Evolutionary conservation across 2,113 vertebrate species (phyloP).

Genomic region (Ranitomeya imitator): DNA sequence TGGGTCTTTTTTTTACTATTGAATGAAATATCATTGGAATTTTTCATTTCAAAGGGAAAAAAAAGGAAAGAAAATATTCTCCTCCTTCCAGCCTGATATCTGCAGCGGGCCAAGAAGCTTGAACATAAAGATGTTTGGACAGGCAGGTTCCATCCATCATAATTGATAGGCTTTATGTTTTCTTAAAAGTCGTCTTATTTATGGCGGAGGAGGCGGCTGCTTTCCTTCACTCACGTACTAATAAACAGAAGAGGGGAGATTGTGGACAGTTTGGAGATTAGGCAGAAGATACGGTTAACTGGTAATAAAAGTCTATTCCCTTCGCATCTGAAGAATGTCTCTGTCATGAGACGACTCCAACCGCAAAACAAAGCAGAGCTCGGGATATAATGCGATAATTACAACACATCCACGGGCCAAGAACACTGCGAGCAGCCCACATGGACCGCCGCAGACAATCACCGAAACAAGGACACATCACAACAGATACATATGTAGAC

Average conservation of each 20-base stretch:
- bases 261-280: slow-evolving; percentile 43
- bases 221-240: slow-evolving; percentile 30
- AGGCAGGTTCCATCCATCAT: slow-evolving; percentile 30
- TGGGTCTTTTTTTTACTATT: too few relatives aligned
- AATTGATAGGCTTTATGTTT: slow-evolving; percentile 42
- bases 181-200: slow-evolving; percentile 35
- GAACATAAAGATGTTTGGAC: slow-evolving; percentile 36
- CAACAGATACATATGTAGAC: neutral
- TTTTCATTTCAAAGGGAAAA: too few relatives aligned
- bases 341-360: slow-evolving; percentile 1
- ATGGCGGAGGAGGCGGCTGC: slow-evolving; percentile 28
- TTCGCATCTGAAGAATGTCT: slow-evolving; percentile 26
- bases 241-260: slow-evolving; percentile 44
- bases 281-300: slow-evolving; percentile 29
- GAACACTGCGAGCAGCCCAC: neutral
- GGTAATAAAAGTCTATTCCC: slow-evolving; percentile 47
- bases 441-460: neutral
- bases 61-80: neutral
- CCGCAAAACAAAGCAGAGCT: slow-evolving; percentile 11
- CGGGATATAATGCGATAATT: neutral
- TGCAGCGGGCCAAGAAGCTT: neutral
- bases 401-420: neutral
- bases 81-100: neutral
- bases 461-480: neutral
- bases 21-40: too few relatives aligned